Conservation (phyloP, 2,888 invertebrate genomes). For the Melitaea athalia region DNA sequence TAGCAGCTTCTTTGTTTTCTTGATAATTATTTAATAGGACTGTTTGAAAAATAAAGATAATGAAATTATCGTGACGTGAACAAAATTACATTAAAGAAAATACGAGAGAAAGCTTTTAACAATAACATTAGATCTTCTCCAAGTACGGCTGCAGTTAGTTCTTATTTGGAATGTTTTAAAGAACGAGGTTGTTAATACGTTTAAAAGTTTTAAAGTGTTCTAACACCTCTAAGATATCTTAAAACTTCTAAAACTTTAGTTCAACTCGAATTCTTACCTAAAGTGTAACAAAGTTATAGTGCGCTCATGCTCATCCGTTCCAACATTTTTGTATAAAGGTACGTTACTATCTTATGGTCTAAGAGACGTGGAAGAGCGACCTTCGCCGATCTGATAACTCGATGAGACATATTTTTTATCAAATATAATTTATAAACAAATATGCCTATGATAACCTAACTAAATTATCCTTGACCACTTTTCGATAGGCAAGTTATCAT, state of each 20-base stretch:
- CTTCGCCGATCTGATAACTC: no score
- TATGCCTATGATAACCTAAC: no score
- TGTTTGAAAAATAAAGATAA: neutral
- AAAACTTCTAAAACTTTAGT: conserved; percentile 6
- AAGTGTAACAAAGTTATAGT: neutral
- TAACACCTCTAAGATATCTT: conserved; percentile 2
- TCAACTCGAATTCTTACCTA: neutral
- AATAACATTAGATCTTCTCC: neutral
- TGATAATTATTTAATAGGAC: neutral
- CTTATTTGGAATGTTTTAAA: conserved; percentile 9
- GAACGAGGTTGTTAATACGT: neutral
- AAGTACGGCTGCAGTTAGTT: conserved; percentile 1
- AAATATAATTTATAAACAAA: no score
- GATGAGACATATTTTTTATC: no score
- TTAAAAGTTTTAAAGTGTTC: conserved; percentile 2
- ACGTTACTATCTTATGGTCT: no score
- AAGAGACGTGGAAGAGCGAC: no score
- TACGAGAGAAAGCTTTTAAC: conserved; percentile 22
- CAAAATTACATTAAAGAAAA: conserved; percentile 9
- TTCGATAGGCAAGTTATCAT: no score
- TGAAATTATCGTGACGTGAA: conserved; percentile 7
- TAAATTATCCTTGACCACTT: no score
- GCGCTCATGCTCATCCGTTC: neutral
- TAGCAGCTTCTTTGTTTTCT: neutral
- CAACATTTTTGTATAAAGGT: neutral